Percentiles rank a stretch among this genome's conserved stretches.
Conservation (phyloP, 1,140 invertebrate genomes). For the Physella acuta region DNA sequence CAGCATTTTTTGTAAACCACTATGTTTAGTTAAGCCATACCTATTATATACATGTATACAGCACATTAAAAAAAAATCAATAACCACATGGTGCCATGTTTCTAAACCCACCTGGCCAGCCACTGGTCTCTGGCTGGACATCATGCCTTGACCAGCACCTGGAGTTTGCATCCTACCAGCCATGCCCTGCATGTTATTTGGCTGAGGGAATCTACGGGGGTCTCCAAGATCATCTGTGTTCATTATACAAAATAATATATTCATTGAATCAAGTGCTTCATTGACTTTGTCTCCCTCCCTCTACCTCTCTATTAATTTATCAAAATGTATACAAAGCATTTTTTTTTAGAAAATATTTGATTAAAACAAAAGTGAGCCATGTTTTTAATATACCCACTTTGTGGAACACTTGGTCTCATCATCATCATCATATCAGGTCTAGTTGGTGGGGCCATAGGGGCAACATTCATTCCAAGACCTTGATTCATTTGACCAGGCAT, state of each 20-base stretch:
- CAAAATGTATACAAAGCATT: background rate
- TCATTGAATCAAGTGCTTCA: too few species aligned
- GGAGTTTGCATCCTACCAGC: constrained; percentile 8
- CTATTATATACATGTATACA: too few species aligned
- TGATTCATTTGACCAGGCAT: too few species aligned
- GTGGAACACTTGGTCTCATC: constrained; percentile 19
- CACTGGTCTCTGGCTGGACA: constrained; percentile 3
- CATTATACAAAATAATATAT: too few species aligned
- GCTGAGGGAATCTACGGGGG: constrained; percentile 28
- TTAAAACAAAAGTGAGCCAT: background rate
- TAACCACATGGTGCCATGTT: background rate
- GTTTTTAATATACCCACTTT: background rate
- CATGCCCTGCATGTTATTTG: constrained; percentile 29
- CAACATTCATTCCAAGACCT: constrained; percentile 27
- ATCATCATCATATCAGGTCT: constrained; percentile 31
- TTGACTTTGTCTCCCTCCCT: too few species aligned
- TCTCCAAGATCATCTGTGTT: constrained; percentile 25
- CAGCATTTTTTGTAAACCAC: too few species aligned
- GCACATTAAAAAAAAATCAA: background rate
- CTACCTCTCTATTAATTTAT: too few species aligned
- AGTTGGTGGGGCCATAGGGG: constrained; percentile 13
- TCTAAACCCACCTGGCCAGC: background rate
- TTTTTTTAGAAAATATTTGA: background rate
- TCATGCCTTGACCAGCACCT: background rate
- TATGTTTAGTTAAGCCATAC: too few species aligned